Evolutionary conservation across 2,888 invertebrate species (phyloP).

Genomic region (Lithosia quadra): DNA sequence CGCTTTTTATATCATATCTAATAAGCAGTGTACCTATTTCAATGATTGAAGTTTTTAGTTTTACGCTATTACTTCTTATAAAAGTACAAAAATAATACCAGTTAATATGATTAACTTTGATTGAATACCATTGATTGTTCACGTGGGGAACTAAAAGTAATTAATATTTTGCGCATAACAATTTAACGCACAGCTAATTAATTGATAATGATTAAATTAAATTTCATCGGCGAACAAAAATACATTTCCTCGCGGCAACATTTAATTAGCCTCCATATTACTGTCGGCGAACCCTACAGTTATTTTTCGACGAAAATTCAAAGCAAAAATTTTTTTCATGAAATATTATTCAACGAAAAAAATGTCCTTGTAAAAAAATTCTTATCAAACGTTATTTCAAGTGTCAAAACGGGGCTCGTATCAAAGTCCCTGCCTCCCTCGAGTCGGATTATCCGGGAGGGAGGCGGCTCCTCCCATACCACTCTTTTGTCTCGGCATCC

Average conservation of each 20-base stretch:
- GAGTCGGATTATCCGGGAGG: constrained; percentile 57
- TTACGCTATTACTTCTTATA: not conserved
- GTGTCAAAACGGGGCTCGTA: constrained; percentile 55
- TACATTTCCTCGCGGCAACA: constrained; percentile 8
- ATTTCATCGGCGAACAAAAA: constrained; percentile 11
- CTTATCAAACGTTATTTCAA: constrained; percentile 64
- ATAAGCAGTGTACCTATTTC: not conserved
- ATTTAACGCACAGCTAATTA: constrained; percentile 14
- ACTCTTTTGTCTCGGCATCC: constrained; percentile 50
- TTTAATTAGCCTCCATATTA: constrained; percentile 21
- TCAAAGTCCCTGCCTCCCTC: constrained; percentile 43
- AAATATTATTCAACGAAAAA: constrained; percentile 37
- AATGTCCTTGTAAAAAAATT: constrained; percentile 49
- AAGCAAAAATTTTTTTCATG: constrained; percentile 6
- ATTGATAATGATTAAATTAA: constrained; percentile 12
- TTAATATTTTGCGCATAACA: not conserved
- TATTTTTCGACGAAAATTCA: constrained; percentile 14
- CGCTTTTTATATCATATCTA: not conserved
- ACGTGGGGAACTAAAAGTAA: not conserved
- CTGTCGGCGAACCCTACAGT: not conserved
- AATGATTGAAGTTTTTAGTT: not conserved
- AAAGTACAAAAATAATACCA: not conserved
- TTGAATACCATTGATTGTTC: not conserved
- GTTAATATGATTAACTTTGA: not conserved
- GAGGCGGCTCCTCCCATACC: constrained; percentile 34